A percentile compares a stretch with the other conserved stretches of the same genome.
These are phyloP conservation scores for Halictus ligatus DNA, from an alignment of 2,888 invertebrate species.

Conservation along the genomic window DNA sequence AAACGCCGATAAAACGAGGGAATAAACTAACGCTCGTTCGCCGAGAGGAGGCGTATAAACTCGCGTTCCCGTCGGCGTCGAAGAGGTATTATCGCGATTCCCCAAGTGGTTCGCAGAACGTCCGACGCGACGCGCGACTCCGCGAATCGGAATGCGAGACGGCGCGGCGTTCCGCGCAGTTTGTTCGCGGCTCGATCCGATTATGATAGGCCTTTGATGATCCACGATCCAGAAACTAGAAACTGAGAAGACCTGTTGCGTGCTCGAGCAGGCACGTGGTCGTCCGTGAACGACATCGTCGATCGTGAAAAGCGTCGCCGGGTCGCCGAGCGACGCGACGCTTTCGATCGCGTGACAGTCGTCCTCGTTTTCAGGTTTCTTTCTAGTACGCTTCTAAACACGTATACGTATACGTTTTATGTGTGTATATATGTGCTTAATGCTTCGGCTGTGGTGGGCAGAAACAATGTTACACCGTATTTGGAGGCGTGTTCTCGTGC, in stretches of 20 bases:
- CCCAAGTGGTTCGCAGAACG: constrained; percentile 26
- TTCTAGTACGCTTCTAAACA: constrained; percentile 4
- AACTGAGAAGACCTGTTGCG: constrained; percentile 51
- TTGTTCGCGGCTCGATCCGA: constrained; percentile 43
- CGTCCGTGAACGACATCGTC: constrained; percentile 50
- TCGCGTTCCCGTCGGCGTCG: background rate
- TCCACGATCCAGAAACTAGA: constrained; percentile 45
- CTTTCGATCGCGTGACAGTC: constrained; percentile 42
- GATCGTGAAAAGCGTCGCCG: constrained; percentile 60
- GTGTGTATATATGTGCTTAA: no score
- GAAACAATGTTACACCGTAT: background rate
- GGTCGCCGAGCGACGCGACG: background rate
- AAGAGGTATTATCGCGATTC: no score
- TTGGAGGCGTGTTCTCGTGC: background rate
- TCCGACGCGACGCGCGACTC: background rate
- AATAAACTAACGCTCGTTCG: constrained; percentile 12
- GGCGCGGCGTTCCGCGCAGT: constrained; percentile 30
- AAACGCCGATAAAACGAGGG: background rate
- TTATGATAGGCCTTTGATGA: constrained; percentile 43
- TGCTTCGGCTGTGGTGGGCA: background rate
- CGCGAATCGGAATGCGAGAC: constrained; percentile 30
- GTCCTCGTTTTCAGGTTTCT: constrained; percentile 56
- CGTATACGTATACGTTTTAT: background rate
- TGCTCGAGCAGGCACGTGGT: constrained; percentile 56
- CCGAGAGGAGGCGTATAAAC: background rate